A percentile compares a stretch with the other conserved stretches of the same genome.
Conservation (phyloP, 2,113 vertebrate species). For the Pterocles orientalis region DNA sequence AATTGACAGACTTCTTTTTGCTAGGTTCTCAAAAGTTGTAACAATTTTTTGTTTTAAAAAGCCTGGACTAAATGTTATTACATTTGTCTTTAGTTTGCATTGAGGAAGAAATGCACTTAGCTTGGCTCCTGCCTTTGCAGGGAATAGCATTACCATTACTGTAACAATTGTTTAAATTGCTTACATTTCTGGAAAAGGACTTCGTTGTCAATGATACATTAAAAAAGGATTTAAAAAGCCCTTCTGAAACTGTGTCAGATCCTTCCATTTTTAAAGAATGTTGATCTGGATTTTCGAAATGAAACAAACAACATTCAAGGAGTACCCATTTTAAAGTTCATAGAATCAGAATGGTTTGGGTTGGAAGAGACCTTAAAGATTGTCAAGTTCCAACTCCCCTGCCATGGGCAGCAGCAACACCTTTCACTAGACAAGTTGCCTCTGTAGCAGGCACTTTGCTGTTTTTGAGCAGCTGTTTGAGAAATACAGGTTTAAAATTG, state of each 20-base stretch:
- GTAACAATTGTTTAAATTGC: background rate
- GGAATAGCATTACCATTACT: background rate
- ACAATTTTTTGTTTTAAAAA: background rate
- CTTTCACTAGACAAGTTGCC: background rate
- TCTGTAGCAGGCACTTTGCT: background rate
- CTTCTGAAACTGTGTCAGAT: background rate
- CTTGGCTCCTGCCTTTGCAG: background rate
- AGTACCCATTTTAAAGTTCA: background rate
- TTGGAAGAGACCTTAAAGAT: too few relatives aligned
- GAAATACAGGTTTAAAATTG: background rate
- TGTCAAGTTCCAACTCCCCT: too few relatives aligned
- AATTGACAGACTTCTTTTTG: background rate
- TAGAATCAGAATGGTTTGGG: too few relatives aligned
- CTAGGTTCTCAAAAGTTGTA: background rate
- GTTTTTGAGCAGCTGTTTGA: background rate
- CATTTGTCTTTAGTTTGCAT: background rate
- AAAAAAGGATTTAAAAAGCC: background rate
- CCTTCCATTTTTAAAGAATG: background rate
- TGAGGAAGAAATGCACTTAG: background rate
- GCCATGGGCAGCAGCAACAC: too few relatives aligned
- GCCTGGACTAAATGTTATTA: background rate
- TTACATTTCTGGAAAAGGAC: background rate
- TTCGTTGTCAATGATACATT: background rate
- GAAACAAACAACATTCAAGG: background rate
- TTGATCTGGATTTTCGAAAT: background rate